A percentile compares a stretch with the other conserved stretches of the same genome.
phyloP scores from a whole-genome alignment of 1,140 invertebrate species.

The Diabrotica undecimpunctata region DNA sequence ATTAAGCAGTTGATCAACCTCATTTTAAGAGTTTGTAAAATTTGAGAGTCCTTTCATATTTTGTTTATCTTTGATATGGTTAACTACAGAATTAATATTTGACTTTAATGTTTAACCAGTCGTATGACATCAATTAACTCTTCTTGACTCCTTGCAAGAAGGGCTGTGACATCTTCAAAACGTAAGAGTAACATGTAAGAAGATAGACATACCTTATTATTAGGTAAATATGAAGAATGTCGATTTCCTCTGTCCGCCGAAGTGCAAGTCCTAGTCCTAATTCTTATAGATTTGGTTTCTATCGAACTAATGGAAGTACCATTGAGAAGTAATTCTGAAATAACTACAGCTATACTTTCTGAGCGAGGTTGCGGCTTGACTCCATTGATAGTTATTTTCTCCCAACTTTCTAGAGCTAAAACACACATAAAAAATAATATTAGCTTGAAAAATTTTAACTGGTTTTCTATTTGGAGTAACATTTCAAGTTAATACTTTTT shows the following conservation, averaged over 20 bases:
- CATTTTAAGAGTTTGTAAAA: no score
- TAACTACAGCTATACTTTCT: conserved; percentile 58
- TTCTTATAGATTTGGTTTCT: conserved; percentile 42
- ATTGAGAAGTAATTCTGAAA: conserved; percentile 56
- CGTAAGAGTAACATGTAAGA: no score
- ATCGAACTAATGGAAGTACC: conserved; percentile 36
- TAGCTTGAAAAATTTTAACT: no score
- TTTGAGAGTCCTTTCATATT: no score
- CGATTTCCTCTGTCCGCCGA: conserved; percentile 43
- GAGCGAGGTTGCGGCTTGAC: conserved; percentile 69
- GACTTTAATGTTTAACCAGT: background rate
- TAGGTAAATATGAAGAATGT: conserved; percentile 47
- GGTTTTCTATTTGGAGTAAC: no score
- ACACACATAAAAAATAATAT: background rate
- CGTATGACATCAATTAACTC: no score
- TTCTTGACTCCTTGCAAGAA: no score
- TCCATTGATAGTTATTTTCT: conserved; percentile 64
- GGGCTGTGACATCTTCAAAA: no score
- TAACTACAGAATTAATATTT: conserved; percentile 19
- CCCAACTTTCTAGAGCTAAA: conserved; percentile 73
- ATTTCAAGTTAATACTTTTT: no score
- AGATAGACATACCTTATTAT: conserved; percentile 43
- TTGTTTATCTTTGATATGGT: no score
- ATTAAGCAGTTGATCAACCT: no score
- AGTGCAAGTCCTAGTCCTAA: conserved; percentile 39